Evolutionary conservation across 2,888 invertebrate species (phyloP).

Genomic region (Tetrapedia diversipes): DNA sequence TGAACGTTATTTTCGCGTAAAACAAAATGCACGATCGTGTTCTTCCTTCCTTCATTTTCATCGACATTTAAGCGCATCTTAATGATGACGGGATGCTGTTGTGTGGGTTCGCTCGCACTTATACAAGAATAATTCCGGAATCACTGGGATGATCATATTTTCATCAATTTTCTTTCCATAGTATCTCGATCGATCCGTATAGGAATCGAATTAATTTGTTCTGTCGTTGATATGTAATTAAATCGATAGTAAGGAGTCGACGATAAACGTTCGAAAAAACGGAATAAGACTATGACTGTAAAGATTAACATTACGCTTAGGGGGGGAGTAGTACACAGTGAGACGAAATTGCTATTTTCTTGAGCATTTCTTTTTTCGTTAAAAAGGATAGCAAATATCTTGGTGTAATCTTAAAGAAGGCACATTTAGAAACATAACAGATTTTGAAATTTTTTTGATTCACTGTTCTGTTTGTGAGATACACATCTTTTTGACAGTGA

Average conservation of each 20-base stretch:
- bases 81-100: too few relatives aligned
- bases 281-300: neutral
- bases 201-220: slow-evolving; percentile 3
- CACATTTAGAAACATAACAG: too few relatives aligned
- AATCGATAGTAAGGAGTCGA: slow-evolving; percentile 11
- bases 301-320: neutral
- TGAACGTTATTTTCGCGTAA: slow-evolving; percentile 28
- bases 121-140: neutral
- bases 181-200: slow-evolving; percentile 8
- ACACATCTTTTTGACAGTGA: too few relatives aligned
- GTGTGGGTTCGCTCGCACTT: neutral
- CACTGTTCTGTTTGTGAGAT: too few relatives aligned
- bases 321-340: too few relatives aligned
- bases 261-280: neutral
- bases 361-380: too few relatives aligned
- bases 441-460: too few relatives aligned
- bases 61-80: too few relatives aligned
- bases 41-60: slow-evolving; percentile 14
- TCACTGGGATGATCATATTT: neutral
- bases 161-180: neutral
- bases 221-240: slow-evolving; percentile 40
- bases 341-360: too few relatives aligned
- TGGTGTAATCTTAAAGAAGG: too few relatives aligned
- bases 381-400: too few relatives aligned
- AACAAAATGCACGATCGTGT: slow-evolving; percentile 14